These are phyloP conservation scores for Dinoponera quadriceps DNA, from an alignment of 1,140 invertebrate species.

Conservation along the genomic window DNA sequence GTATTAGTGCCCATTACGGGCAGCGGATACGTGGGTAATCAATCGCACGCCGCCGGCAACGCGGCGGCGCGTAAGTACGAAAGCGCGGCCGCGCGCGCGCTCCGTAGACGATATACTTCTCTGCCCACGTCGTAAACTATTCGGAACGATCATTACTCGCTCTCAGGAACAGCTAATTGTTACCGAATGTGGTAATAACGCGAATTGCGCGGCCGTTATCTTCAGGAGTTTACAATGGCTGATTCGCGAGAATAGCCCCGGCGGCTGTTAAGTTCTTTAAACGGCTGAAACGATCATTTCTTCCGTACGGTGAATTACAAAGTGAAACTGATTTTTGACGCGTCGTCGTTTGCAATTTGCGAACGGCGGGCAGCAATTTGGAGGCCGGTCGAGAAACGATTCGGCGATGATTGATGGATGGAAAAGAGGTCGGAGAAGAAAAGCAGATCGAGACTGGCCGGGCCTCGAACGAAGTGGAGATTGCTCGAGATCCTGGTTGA, in stretches of 20 bases:
- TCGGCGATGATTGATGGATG: not conserved
- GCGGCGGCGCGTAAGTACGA: not conserved
- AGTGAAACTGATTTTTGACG: not conserved
- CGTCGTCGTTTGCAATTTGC: not conserved
- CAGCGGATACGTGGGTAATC: constrained; percentile 47
- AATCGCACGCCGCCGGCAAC: constrained; percentile 6
- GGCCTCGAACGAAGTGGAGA: no score
- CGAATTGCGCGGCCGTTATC: constrained; percentile 42
- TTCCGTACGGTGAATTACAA: not conserved
- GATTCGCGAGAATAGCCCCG: constrained; percentile 47
- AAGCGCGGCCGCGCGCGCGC: not conserved
- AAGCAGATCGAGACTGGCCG: no score
- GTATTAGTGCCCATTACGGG: constrained; percentile 57
- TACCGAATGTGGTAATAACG: constrained; percentile 59
- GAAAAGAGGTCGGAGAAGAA: no score
- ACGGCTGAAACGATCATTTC: constrained; percentile 27
- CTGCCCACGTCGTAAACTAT: constrained; percentile 57
- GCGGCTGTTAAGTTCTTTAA: constrained; percentile 30
- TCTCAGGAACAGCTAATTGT: constrained; percentile 53
- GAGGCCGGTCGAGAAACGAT: not conserved
- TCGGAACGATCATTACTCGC: constrained; percentile 53
- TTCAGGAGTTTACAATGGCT: constrained; percentile 46
- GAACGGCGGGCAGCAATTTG: not conserved
- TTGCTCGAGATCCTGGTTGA: no score
- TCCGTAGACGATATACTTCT: constrained; percentile 45